Conservation (phyloP, 2,888 invertebrate species). For the Polymixis lichenea region DNA sequence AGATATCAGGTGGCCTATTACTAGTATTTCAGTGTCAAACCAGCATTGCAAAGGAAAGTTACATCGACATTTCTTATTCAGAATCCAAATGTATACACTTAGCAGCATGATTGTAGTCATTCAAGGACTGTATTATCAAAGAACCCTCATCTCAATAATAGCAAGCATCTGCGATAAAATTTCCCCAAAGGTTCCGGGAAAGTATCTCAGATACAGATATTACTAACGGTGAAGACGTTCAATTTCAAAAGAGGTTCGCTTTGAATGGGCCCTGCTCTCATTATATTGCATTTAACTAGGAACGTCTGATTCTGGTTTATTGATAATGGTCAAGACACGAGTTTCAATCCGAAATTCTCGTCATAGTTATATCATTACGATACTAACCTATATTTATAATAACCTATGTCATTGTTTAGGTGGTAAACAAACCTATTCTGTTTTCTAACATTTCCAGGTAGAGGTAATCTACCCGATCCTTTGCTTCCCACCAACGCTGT, state of each 20-base stretch:
- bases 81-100: slow-evolving; percentile 20
- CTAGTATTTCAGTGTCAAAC: slow-evolving; percentile 1
- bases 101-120: slow-evolving; percentile 30
- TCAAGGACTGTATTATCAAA: slow-evolving; percentile 47
- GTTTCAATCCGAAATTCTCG: neutral
- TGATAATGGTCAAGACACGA: neutral
- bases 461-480: neutral
- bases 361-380: neutral
- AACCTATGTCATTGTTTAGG: neutral
- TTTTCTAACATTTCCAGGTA: neutral
- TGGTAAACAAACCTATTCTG: neutral
- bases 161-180: slow-evolving; percentile 46
- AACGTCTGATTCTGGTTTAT: slow-evolving; percentile 27
- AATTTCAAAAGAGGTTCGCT: slow-evolving; percentile 35
- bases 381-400: neutral
- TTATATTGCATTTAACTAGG: slow-evolving; percentile 32
- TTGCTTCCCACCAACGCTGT: neutral
- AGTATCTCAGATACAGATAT: slow-evolving; percentile 44
- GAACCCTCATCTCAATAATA: slow-evolving; percentile 50
- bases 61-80: slow-evolving; percentile 23
- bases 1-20: slow-evolving; percentile 5
- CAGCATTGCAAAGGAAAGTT: slow-evolving; percentile 28
- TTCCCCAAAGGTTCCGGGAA: slow-evolving; percentile 22
- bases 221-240: slow-evolving; percentile 44
- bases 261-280: slow-evolving; percentile 33